A percentile compares a stretch with the other conserved stretches of the same genome.
Conservation (phyloP, 2,888 invertebrate species). For the Microchrysa polita region DNA sequence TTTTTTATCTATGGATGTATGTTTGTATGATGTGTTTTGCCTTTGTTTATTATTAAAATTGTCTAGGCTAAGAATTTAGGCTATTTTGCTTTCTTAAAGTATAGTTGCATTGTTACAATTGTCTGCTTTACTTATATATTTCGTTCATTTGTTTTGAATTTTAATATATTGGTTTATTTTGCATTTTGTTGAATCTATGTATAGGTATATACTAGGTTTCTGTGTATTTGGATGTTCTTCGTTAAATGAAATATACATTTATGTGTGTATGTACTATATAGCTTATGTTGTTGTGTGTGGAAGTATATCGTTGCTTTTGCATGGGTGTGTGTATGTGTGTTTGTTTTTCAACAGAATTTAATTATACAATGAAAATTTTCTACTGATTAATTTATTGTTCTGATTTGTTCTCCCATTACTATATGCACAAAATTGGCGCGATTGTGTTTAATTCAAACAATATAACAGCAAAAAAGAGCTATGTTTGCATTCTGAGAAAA, state of each 20-base stretch:
- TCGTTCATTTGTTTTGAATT: conserved; percentile 17
- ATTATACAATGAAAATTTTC: background rate
- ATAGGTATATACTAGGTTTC: conserved; percentile 11
- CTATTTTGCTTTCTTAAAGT: conserved; percentile 40
- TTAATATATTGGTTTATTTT: conserved; percentile 1
- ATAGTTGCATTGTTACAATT: conserved; percentile 40
- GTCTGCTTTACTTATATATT: conserved; percentile 28
- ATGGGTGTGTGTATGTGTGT: no score
- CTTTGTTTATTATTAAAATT: background rate
- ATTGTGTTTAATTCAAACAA: conserved; percentile 23
- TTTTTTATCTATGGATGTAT: conserved; percentile 10
- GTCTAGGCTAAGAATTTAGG: conserved; percentile 22
- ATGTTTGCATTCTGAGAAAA: conserved; percentile 44
- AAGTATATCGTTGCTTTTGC: background rate
- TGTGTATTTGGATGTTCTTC: conserved; percentile 1
- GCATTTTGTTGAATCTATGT: no score
- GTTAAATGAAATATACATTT: background rate
- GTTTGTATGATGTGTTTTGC: background rate
- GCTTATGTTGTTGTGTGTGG: conserved; percentile 4
- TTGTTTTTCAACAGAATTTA: conserved; percentile 9
- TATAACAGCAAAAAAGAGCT: conserved; percentile 41
- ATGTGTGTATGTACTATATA: background rate
- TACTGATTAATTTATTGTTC: conserved; percentile 36
- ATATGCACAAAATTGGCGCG: background rate
- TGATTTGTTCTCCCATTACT: conserved; percentile 32